Base-by-base conservation (phyloP, 1,140 invertebrate genomes). In the Odontomachus brunneus region DNA sequence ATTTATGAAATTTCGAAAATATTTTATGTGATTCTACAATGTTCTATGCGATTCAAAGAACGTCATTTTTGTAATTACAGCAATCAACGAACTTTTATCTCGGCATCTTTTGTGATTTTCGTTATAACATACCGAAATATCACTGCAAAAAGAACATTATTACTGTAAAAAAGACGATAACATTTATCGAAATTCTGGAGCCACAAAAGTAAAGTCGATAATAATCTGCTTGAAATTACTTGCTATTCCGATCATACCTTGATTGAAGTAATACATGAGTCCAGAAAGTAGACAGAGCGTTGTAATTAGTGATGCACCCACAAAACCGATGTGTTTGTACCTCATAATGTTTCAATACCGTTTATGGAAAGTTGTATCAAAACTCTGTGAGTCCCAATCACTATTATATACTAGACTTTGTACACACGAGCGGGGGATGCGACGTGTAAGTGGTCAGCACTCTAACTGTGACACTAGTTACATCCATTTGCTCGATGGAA, bases 181-280 rank as follows among this genome's bases (percentile, higher is more conserved):
- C 2, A 55, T 33, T 33, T 33, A 44, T 44, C 9, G 38, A 44
- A 44, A 44, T 44, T 66, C 17, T 15, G 7, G 11, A 66, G 24
- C 33, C 3, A 49, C 14, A 2, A 15, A 24, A 17, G 49, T 49
- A 11, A 15, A 51, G 22, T 29, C 15, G 3, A 51, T 29, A 22
- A 3, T n/a, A 48, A 51, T 4, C 9, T 7, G 24, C 19, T 14
- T 33, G 5, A 33, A 33, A 33, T 5, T 2, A 33, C 29, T 5
- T 33, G 29, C 29, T 33, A 33, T 33, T 29, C 24, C 51, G 53
- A 72, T 67, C 89, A 84, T 89, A 94, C 93, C 91, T 90, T 93
- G 90, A 88, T 92, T 93, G 29, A 93, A 92, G 83, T 93, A 93
- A 66, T 92, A 93, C 90, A 93, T 91, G 3, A 93, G 66, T 29